phyloP scores from a whole-genome alignment of 2,113 vertebrate species.

The Trogon melanurus region DNA sequence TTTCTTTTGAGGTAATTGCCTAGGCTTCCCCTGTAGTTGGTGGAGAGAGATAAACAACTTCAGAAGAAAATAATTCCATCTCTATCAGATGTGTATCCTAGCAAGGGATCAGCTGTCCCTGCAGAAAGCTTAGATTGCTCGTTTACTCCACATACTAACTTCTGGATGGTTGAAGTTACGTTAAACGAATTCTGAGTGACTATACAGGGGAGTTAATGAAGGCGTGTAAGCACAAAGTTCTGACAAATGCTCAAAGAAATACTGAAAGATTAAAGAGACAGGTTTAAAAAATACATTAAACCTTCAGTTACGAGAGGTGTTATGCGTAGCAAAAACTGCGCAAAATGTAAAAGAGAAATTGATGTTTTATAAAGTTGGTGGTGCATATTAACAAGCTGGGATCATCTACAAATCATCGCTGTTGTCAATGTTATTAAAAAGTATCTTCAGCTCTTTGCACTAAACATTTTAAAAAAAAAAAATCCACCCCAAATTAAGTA shows the following conservation, averaged over 20 bases:
- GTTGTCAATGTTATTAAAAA: neutral
- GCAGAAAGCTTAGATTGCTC: slow-evolving; percentile 41
- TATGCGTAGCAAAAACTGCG: neutral
- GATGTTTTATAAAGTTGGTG: slow-evolving; percentile 19
- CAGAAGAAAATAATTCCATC: slow-evolving; percentile 31
- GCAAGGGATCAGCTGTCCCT: slow-evolving; percentile 39
- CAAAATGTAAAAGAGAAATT: neutral
- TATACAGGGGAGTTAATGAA: slow-evolving; percentile 41
- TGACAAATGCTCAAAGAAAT: slow-evolving; percentile 62
- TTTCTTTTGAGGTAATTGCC: slow-evolving; percentile 29
- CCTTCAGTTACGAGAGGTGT: slow-evolving; percentile 24
- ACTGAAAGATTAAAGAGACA: slow-evolving; percentile 58
- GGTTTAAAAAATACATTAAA: slow-evolving; percentile 67
- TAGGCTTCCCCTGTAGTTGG: neutral
- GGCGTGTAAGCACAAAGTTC: slow-evolving; percentile 35
- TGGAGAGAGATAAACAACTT: slow-evolving; percentile 42
- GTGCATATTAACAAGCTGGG: slow-evolving; percentile 41
- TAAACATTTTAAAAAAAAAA: neutral
- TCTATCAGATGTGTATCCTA: neutral
- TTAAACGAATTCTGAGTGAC: slow-evolving; percentile 25
- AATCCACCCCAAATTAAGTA: neutral
- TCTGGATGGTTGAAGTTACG: slow-evolving; percentile 12
- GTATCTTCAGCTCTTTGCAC: neutral
- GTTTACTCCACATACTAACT: neutral
- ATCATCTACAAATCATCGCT: neutral